phyloP scores from a whole-genome alignment of 1,140 invertebrate genomes.

The Nasonia vitripennis region DNA sequence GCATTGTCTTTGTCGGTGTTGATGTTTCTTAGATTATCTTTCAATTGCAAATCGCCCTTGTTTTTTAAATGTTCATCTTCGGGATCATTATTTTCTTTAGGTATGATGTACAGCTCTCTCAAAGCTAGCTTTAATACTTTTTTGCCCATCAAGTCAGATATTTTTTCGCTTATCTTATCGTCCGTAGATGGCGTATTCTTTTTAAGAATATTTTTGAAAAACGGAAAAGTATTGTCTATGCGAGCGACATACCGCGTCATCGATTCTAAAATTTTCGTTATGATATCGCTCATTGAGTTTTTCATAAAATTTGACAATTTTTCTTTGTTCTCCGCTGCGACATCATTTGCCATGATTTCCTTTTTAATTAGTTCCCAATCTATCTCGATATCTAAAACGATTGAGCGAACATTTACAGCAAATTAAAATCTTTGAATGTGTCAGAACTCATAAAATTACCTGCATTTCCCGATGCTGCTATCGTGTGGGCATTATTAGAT shows the following conservation, averaged over 20 bases:
- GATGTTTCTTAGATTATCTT: too few relatives aligned
- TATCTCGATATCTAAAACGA: background rate
- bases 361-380: background rate
- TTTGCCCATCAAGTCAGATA: background rate
- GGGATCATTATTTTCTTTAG: too few relatives aligned
- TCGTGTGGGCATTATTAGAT: background rate
- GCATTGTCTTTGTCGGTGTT: background rate
- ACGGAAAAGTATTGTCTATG: background rate
- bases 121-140: background rate
- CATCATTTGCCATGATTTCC: background rate
- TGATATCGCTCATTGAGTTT: background rate
- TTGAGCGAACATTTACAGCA: too few relatives aligned
- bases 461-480: background rate
- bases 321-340: background rate
- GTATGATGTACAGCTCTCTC: background rate
- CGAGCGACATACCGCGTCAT: background rate
- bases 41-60: too few relatives aligned
- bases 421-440: background rate
- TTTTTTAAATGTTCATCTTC: too few relatives aligned
- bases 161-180: background rate
- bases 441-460: background rate
- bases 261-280: conserved; percentile 2
- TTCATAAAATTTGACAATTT: background rate
- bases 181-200: background rate
- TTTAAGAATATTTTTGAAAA: background rate